These are phyloP conservation scores for Halocynthia roretzi DNA, from an alignment of 23 tunicate species.

Conservation along the genomic window DNA sequence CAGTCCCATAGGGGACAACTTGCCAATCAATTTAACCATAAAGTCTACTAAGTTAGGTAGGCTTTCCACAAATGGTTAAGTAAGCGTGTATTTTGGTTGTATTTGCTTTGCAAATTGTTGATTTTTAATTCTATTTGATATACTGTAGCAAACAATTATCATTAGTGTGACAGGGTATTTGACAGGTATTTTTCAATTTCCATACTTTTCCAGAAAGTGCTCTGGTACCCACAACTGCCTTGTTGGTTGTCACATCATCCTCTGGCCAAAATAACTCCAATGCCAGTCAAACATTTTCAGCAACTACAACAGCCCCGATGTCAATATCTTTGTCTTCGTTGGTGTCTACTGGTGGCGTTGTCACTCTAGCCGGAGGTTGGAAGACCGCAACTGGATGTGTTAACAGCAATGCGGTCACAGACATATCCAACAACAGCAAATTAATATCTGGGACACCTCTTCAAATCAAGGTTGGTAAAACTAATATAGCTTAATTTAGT, in stretches of 20 bases:
- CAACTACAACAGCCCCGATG: constrained; percentile 4
- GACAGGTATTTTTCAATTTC: not conserved
- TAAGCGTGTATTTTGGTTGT: too few relatives aligned
- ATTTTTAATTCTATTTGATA: too few relatives aligned
- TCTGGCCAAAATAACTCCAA: not conserved
- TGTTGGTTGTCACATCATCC: constrained; percentile 7
- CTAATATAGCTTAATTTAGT: not conserved
- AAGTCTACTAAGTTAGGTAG: too few relatives aligned
- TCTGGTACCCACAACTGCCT: constrained; percentile 7
- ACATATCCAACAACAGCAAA: not conserved
- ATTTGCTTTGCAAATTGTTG: too few relatives aligned
- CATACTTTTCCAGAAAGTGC: not conserved
- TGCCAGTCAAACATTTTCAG: not conserved
- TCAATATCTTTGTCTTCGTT: constrained; percentile 18
- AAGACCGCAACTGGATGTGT: not conserved
- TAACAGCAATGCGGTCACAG: not conserved
- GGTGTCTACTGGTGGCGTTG: constrained; percentile 25
- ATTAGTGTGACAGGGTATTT: not conserved
- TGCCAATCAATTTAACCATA: too few relatives aligned
- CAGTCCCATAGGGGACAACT: too few relatives aligned
- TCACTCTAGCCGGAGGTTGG: constrained; percentile 20
- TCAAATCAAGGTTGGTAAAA: constrained; percentile 2
- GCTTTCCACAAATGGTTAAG: too few relatives aligned
- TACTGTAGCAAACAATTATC: not conserved
- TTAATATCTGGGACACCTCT: constrained; percentile 8